A percentile compares a stretch with the other conserved stretches of the same genome.
Evolutionary conservation across 2,888 invertebrate species (phyloP).

Genomic region (Cryptus armator): DNA sequence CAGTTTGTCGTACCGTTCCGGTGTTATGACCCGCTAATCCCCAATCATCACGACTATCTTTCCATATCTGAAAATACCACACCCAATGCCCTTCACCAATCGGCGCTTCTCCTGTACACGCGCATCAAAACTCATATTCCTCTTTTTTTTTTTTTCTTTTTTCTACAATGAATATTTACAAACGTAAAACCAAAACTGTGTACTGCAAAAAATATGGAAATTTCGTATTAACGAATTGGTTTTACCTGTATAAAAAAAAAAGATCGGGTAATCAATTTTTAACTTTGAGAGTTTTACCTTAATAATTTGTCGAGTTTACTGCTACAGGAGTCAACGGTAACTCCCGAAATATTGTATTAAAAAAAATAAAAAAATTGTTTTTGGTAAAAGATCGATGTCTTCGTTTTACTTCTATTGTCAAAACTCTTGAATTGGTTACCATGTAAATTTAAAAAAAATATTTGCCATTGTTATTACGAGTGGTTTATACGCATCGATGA

Average conservation of each 20-base stretch:
- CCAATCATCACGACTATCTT: constrained; percentile 64
- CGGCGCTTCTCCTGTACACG: constrained; percentile 1
- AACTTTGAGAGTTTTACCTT: not conserved
- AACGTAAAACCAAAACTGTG: not conserved
- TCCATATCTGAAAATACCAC: constrained; percentile 73
- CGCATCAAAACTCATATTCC: not conserved
- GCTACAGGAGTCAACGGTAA: not conserved
- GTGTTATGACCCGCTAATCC: constrained; percentile 57
- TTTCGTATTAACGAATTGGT: not conserved
- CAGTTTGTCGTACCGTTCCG: constrained; percentile 50
- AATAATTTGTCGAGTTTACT: not conserved
- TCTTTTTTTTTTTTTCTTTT: not conserved
- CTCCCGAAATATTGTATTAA: not conserved
- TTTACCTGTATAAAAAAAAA: not conserved
- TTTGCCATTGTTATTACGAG: not conserved
- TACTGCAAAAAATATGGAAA: not conserved
- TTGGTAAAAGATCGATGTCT: not conserved
- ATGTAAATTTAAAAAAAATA: not conserved
- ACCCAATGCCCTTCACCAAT: constrained; percentile 65
- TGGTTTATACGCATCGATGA: constrained; percentile 23
- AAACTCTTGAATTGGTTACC: not conserved
- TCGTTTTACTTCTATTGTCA: not conserved
- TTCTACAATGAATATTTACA: constrained; percentile 11
- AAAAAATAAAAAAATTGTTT: not conserved
- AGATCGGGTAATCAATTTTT: not conserved